Evolutionary conservation across 2,113 vertebrate genomes (phyloP).

Genomic region (Tenrec ecaudatus): DNA sequence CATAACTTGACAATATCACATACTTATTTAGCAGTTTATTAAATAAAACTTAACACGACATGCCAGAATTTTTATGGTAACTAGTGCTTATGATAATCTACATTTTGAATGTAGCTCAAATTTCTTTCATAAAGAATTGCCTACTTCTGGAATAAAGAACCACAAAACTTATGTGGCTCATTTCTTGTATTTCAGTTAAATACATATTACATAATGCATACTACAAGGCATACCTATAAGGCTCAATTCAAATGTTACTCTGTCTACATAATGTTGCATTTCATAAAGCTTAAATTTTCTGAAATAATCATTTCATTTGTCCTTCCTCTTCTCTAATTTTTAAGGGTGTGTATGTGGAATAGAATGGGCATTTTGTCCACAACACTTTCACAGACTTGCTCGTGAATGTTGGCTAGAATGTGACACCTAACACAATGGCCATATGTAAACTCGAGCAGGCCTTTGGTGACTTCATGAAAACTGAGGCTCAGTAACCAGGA

Average conservation of each 20-base stretch:
- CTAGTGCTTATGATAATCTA: background rate
- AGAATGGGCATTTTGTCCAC: background rate
- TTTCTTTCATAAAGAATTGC: background rate
- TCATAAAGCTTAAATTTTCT: conserved; percentile 25
- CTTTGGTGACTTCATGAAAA: background rate
- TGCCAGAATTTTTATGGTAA: background rate
- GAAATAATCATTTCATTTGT: conserved; percentile 14
- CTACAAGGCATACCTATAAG: background rate
- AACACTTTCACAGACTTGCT: conserved; percentile 44
- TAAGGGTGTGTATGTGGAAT: background rate
- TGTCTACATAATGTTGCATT: background rate
- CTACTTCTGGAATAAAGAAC: conserved; percentile 10
- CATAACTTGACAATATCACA: background rate
- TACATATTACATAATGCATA: background rate
- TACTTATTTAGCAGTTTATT: conserved; percentile 9
- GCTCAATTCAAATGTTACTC: background rate
- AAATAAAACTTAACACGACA: conserved; percentile 43
- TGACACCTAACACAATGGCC: background rate
- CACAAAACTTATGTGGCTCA: background rate
- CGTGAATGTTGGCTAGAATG: background rate
- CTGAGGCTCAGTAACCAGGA: background rate
- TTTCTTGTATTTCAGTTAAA: background rate
- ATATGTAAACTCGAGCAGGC: background rate
- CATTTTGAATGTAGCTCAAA: conserved; percentile 15
- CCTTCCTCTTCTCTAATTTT: background rate